Conservation (phyloP, 2,113 vertebrate genomes). For the Dendrocopos noguchii region DNA sequence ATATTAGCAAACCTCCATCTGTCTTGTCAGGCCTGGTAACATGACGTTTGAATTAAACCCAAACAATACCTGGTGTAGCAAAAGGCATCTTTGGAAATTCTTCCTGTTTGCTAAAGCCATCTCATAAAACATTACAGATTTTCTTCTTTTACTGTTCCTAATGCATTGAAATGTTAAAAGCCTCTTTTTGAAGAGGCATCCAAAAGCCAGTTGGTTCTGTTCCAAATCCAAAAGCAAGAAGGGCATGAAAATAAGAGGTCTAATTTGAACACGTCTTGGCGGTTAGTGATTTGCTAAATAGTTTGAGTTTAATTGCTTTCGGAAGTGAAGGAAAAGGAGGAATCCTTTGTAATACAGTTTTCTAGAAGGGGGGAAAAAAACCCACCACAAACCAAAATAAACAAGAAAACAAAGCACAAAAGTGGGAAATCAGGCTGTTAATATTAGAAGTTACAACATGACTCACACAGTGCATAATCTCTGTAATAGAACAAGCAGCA, state of each 20-base stretch:
- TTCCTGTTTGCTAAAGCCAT: not conserved
- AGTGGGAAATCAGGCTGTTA: constrained; percentile 27
- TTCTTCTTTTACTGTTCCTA: not conserved
- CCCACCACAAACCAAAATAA: not conserved
- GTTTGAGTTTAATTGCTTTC: constrained; percentile 35
- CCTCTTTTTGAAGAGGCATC: not conserved
- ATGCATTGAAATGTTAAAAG: not conserved
- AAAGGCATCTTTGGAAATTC: not conserved
- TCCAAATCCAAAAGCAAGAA: constrained; percentile 13
- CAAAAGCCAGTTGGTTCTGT: not conserved
- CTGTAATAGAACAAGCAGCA: not conserved
- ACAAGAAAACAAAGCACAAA: not conserved
- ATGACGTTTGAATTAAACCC: not conserved
- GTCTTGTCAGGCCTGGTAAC: not conserved
- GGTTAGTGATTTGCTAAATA: constrained; percentile 43
- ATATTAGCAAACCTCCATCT: constrained; percentile 11
- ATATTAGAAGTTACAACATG: constrained; percentile 48
- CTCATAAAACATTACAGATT: not conserved
- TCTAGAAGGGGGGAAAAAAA: not conserved
- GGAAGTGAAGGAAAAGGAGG: constrained; percentile 18
- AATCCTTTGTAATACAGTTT: constrained; percentile 25
- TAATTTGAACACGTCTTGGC: constrained; percentile 16
- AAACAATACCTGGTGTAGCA: not conserved
- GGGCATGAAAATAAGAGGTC: constrained; percentile 11
- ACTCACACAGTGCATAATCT: constrained; percentile 31